These are phyloP conservation scores for Drosophila bunnanda DNA, from an alignment of 2,888 invertebrate genomes.

Conservation along the genomic window DNA sequence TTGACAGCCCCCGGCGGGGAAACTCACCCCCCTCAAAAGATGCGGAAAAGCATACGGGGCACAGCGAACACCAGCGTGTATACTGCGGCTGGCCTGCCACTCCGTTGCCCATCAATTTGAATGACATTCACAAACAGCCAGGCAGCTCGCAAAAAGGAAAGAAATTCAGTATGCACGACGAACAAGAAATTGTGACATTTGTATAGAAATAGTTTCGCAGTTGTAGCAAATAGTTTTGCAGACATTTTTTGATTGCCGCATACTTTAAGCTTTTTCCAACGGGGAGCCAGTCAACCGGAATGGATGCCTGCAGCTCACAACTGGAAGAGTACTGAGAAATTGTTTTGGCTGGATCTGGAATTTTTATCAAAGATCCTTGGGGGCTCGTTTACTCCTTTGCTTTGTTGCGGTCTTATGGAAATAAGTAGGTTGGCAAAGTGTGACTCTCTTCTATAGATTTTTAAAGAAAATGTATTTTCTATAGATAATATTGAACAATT, in stretches of 20 bases:
- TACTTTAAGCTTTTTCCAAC: constrained; percentile 52
- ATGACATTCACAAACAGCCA: constrained; percentile 69
- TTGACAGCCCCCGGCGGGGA: constrained; percentile 64
- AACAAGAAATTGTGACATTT: constrained; percentile 73
- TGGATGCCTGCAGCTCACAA: constrained; percentile 37
- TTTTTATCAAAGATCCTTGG: constrained; percentile 18
- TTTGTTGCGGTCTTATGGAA: constrained; percentile 18
- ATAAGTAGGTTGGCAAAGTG: neutral
- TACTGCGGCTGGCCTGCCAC: constrained; percentile 50
- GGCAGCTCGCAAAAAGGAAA: constrained; percentile 46
- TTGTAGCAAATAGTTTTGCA: constrained; percentile 73
- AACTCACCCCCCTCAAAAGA: constrained; percentile 2
- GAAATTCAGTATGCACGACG: constrained; percentile 60
- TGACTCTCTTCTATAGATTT: neutral
- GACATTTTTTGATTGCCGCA: constrained; percentile 78
- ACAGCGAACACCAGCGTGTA: neutral
- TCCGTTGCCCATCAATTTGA: constrained; percentile 73
- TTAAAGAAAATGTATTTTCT: neutral
- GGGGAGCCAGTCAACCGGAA: constrained; percentile 39
- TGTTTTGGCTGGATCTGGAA: constrained; percentile 39
- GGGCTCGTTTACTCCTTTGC: constrained; percentile 21
- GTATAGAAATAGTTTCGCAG: constrained; percentile 76
- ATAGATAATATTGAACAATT: neutral
- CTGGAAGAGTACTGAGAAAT: constrained; percentile 36
- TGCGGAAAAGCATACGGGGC: constrained; percentile 41